Base-by-base conservation (phyloP, 2,113 vertebrate species). In the Ifrita kowaldi region DNA sequence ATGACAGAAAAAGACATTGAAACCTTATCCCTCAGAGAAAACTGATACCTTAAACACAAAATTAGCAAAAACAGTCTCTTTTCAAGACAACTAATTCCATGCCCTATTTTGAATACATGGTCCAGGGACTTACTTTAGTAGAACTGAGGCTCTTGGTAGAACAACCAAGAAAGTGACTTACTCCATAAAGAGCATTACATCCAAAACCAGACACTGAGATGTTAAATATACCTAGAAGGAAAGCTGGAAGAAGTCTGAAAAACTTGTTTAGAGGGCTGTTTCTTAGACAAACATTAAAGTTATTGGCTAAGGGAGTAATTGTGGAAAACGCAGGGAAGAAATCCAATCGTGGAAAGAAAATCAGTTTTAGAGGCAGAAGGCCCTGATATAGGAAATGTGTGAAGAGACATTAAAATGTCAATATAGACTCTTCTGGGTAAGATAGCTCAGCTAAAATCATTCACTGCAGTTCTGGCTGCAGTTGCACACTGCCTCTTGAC, bases 381-480 rank as follows among this genome's bases (percentile, higher is more conserved):
- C 32, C 33, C n/a, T 83, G 82, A 74, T 73, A 69, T 0, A 69
- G 46, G 39, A 94, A 95, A 94, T 67, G 50, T 42, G 75, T 80
- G 76, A 86, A 83, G 79, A 88, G 63, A 77, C 76, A 84, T 88
- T 88, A 94, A 96, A 97, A 94, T 84, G 79, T 90, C 95, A 84
- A 62, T 96, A 83, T 88, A 52, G 55, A 80, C 63, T 73, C n/a
- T 93, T 94, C 90, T 80, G 83, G 59, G 88, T 65, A 86, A 88
- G 85, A 93, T 33, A 94, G 77, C 39, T 84, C 26, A 47, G 50
- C 52, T 89, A 70, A 94, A 93, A 84, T 94, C n/a, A 57, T 77
- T 92, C 94, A 85, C 63, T 90, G 64, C 79, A 73, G 42, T 69
- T 42, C 53, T 65, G 63, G n/a, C 49, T 86, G 59, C 41, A 59